These are phyloP conservation scores for Anarrhichthys ocellatus DNA, from an alignment of 2,113 vertebrate species.

Conservation along the genomic window DNA sequence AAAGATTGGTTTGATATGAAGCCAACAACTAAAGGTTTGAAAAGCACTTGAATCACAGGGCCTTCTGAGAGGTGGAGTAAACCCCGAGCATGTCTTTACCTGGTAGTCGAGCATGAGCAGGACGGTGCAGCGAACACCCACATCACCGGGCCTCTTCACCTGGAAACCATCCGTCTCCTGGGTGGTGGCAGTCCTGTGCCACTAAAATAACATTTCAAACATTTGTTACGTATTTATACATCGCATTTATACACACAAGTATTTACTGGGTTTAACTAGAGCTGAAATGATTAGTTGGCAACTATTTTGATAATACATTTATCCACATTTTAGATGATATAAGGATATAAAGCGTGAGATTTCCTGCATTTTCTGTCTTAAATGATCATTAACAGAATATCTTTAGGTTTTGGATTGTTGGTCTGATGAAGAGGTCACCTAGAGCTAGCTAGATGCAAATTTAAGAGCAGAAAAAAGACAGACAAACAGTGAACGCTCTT, in stretches of 20 bases:
- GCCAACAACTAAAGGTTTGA: neutral
- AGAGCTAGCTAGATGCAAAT: neutral
- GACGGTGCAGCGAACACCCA: conserved; percentile 97
- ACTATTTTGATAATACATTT: neutral
- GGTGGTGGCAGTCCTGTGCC: conserved; percentile 98
- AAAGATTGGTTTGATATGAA: neutral
- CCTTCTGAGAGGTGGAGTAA: neutral
- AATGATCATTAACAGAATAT: neutral
- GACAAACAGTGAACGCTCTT: neutral
- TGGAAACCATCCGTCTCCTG: conserved; percentile 99
- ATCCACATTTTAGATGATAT: too few species aligned
- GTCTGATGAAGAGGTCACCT: too few species aligned
- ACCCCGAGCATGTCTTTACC: conserved; percentile 82
- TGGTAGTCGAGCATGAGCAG: conserved; percentile 99
- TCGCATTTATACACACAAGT: neutral
- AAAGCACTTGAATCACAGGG: neutral
- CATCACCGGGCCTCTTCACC: conserved; percentile 97
- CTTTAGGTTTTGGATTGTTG: neutral
- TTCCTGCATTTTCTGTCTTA: too few species aligned
- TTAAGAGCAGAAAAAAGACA: neutral
- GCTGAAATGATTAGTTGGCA: neutral
- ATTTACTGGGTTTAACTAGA: neutral
- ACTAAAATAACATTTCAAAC: conserved; percentile 77
- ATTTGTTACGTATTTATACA: neutral
- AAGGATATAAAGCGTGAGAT: too few species aligned